Conservation (phyloP, 2,888 invertebrate genomes). For the Biston stratarius region DNA sequence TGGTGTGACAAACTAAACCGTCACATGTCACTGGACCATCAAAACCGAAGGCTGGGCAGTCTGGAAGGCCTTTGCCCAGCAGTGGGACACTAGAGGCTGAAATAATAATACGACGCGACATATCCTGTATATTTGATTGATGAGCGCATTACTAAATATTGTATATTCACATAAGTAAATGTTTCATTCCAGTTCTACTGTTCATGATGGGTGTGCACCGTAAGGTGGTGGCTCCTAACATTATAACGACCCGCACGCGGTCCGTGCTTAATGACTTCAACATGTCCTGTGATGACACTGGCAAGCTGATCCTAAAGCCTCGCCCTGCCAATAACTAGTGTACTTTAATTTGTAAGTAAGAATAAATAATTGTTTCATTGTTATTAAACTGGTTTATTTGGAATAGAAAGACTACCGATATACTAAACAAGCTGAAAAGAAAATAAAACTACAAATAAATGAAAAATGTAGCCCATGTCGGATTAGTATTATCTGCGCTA, state of each 20-base stretch:
- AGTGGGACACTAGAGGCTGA: too few species aligned
- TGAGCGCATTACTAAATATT: not conserved
- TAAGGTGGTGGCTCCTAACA: slow-evolving; percentile 98
- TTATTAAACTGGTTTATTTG: slow-evolving; percentile 37
- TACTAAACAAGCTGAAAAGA: too few species aligned
- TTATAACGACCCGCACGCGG: slow-evolving; percentile 96
- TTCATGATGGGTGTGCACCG: slow-evolving; percentile 98
- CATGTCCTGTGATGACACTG: slow-evolving; percentile 99
- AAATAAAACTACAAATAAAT: too few species aligned
- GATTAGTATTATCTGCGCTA: too few species aligned
- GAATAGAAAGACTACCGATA: too few species aligned
- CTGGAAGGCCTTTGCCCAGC: too few species aligned
- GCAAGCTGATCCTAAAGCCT: slow-evolving; percentile 97
- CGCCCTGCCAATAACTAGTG: slow-evolving; percentile 86
- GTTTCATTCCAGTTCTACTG: slow-evolving; percentile 88
- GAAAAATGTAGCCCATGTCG: too few species aligned
- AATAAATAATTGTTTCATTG: slow-evolving; percentile 64
- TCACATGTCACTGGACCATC: too few species aligned
- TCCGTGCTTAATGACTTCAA: slow-evolving; percentile 97
- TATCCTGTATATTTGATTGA: not conserved
- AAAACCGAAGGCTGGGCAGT: too few species aligned
- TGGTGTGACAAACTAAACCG: too few species aligned
- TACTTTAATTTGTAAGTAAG: slow-evolving; percentile 65
- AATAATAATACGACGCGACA: too few species aligned
- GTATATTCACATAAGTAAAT: not conserved